These are phyloP conservation scores for Amphiura filiformis DNA, from an alignment of 35 echinoderm and acorn worm genomes.

Conservation along the genomic window DNA sequence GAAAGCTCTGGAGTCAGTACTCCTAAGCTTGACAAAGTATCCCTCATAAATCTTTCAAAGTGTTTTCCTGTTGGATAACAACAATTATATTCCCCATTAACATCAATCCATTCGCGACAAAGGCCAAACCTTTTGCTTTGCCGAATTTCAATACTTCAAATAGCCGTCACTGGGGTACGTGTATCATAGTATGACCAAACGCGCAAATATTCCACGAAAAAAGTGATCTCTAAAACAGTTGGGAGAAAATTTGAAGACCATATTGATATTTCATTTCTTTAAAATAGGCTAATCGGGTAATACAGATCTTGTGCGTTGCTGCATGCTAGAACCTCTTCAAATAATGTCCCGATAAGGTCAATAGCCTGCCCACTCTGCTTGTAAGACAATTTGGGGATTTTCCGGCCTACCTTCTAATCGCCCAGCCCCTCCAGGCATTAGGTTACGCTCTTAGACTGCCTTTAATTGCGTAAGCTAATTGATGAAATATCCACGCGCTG, in stretches of 20 bases:
- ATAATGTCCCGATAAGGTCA: slow-evolving; percentile 5
- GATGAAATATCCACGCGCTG: slow-evolving; percentile 7
- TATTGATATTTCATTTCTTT: neutral
- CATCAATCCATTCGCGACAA: neutral
- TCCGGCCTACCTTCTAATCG: slow-evolving; percentile 3
- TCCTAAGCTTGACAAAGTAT: too few relatives aligned
- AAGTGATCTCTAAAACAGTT: too few relatives aligned
- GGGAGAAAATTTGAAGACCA: neutral
- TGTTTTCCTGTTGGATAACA: neutral
- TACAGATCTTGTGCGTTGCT: neutral
- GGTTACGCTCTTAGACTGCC: neutral
- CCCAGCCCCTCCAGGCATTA: neutral
- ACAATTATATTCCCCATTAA: neutral
- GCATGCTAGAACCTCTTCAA: neutral
- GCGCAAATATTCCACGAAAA: too few relatives aligned
- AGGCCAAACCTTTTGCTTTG: neutral
- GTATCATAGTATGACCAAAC: too few relatives aligned
- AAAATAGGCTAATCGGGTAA: slow-evolving; percentile 7
- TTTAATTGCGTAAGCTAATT: slow-evolving; percentile 8
- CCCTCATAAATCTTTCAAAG: neutral
- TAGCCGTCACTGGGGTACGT: too few relatives aligned
- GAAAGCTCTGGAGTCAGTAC: too few relatives aligned
- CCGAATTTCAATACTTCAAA: neutral
- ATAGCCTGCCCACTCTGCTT: neutral
- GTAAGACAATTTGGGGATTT: slow-evolving; percentile 14